These are phyloP conservation scores for Subacronicta megacephala DNA, from an alignment of 2,888 invertebrate species.

Conservation along the genomic window DNA sequence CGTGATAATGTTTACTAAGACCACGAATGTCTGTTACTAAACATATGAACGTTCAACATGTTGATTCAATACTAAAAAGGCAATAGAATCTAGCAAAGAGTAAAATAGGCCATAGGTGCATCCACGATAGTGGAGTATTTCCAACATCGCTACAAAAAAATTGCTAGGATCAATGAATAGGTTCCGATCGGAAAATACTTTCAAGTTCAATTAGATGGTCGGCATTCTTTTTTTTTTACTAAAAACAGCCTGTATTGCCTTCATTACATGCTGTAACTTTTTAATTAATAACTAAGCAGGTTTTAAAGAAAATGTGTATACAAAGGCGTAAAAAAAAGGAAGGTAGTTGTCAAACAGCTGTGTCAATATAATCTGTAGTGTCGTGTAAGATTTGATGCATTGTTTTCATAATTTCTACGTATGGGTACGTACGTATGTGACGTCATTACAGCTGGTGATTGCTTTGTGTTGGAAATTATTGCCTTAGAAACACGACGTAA, in stretches of 20 bases:
- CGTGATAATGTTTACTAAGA: conserved; percentile 6
- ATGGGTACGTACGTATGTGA: background rate
- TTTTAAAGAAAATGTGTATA: background rate
- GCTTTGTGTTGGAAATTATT: conserved; percentile 7
- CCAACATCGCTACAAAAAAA: too few species aligned
- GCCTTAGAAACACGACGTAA: background rate
- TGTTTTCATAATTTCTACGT: conserved; percentile 24
- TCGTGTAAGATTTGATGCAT: conserved; percentile 6
- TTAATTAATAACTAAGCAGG: background rate
- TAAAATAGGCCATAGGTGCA: too few species aligned
- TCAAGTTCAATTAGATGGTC: too few species aligned
- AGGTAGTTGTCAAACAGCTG: conserved; percentile 21
- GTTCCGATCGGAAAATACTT: too few species aligned
- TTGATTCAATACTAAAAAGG: background rate
- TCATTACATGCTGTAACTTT: background rate
- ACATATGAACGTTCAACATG: background rate
- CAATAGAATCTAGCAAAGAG: background rate
- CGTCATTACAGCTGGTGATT: conserved; percentile 1
- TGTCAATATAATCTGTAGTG: conserved; percentile 16
- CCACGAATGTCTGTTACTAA: conserved; percentile 1
- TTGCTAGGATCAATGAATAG: too few species aligned
- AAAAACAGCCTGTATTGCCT: too few species aligned
- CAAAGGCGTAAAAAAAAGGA: conserved; percentile 8
- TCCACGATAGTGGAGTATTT: too few species aligned
- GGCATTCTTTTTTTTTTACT: too few species aligned